Percentiles rank a stretch among this genome's conserved stretches.
These are phyloP conservation scores for Drosophila yooni DNA, from an alignment of 2,888 invertebrate species.

Conservation along the genomic window DNA sequence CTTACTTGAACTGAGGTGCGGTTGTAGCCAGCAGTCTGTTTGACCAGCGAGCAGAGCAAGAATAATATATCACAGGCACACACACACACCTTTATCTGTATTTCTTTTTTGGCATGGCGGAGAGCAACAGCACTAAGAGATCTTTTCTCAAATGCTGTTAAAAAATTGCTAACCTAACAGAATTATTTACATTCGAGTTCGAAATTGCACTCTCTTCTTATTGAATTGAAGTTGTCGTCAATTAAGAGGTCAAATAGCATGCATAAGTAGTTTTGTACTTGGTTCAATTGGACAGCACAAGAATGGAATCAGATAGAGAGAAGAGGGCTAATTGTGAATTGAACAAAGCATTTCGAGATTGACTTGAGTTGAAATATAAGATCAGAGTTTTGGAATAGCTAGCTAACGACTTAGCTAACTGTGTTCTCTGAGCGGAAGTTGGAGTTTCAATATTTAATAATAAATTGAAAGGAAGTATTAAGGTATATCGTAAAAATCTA, in stretches of 20 bases:
- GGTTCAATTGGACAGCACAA: slow-evolving; percentile 13
- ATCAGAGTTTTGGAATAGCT: background rate
- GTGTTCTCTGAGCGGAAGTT: background rate
- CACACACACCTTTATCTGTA: slow-evolving; percentile 24
- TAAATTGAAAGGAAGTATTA: background rate
- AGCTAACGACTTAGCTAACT: background rate
- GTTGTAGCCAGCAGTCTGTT: slow-evolving; percentile 38
- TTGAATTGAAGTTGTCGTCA: slow-evolving; percentile 42
- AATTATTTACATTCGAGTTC: slow-evolving; percentile 25
- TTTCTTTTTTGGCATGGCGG: slow-evolving; percentile 28
- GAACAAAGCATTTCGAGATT: background rate
- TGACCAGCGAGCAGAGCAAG: slow-evolving; percentile 18
- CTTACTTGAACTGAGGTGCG: slow-evolving; percentile 44
- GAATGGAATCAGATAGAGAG: slow-evolving; percentile 3
- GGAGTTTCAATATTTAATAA: background rate
- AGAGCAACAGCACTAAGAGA: slow-evolving; percentile 12
- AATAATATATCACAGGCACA: slow-evolving; percentile 23
- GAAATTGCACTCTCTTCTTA: slow-evolving; percentile 24
- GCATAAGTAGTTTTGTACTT: background rate
- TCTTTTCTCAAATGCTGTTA: slow-evolving; percentile 11
- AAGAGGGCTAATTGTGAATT: slow-evolving; percentile 2
- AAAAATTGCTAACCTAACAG: slow-evolving; percentile 16
- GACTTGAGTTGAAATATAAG: background rate
- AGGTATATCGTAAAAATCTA: background rate
- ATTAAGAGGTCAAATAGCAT: slow-evolving; percentile 45